Evolutionary conservation across 1,140 invertebrate species (phyloP), one percentile per base, ranked within the genome.

Genomic region (Leptopilina boulardi): DNA sequence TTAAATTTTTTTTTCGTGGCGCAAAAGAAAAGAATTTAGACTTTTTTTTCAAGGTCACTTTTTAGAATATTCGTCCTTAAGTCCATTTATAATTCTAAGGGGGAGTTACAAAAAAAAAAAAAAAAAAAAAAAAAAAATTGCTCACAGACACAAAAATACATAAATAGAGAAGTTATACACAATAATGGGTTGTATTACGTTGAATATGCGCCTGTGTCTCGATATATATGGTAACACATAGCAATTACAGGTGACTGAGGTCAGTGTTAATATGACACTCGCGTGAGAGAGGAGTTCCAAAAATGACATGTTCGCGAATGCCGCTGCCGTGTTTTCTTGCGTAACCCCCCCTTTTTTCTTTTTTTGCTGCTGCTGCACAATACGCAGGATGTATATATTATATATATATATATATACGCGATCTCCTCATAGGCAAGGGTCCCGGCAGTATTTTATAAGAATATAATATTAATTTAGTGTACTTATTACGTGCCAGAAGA

Each of bases 191-290:
- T 73, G 83, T 74, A 82, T 89, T 86, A 87, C 85, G 82, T 86
- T 47, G 76, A 75, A 38, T 38, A 34, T 74, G 78, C 72, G 74
- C 78, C 80, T 77, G 75, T 80, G 79, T 78, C 82, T 83, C 73
- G 75, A 74, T 78, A 81, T 78, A 81, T 77, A 82, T 54, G 77
- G 79, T 80, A 86, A 83, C 84, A 83, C 77, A 79, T 86, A 87
- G 87, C 86, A 90, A 90, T 90, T 90, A 90, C 81, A 89, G 89
- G 89, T 89, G 88, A 90, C 83, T 87, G 87, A 89, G 89, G 89
- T 90, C 89, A 89, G 86, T 89, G 88, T 89, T 89, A 89, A 90
- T 90, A 89, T 82, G 85, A 84, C 85, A 81, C 81, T 90, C 83
- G 88, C 89, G 89, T 90, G 89, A 89, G 89, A 90, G 85, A 88